Conservation (phyloP, 2,888 invertebrate genomes). For the Pachydiplax longipennis region DNA sequence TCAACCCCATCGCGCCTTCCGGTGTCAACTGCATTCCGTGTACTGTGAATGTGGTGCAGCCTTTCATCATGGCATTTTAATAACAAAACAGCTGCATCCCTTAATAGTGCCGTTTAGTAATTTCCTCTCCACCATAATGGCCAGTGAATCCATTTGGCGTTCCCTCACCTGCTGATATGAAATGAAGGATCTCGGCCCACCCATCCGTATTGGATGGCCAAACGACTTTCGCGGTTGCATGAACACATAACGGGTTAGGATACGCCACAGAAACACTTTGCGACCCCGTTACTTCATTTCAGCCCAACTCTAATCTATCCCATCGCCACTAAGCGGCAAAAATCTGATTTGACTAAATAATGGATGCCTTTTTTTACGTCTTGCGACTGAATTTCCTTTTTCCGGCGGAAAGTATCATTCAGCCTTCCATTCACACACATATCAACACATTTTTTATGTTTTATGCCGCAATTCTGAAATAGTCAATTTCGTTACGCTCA, state of each 20-base stretch:
- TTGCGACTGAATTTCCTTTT: no score
- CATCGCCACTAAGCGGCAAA: not conserved
- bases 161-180: not conserved
- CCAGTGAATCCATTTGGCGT: not conserved
- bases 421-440: no score
- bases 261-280: not conserved
- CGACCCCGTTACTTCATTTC: not conserved
- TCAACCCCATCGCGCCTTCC: no score
- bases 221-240: not conserved
- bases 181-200: not conserved
- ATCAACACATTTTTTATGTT: no score
- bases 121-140: not conserved
- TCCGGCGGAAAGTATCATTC: no score
- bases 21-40: no score
- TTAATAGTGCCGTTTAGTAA: not conserved
- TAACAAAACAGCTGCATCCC: not conserved
- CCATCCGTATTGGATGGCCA: not conserved
- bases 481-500: no score
- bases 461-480: no score
- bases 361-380: no score
- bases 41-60: no score
- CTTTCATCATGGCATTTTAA: no score
- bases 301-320: not conserved
- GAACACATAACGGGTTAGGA: constrained; percentile 6
- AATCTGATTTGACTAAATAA: no score